phyloP scores from a whole-genome alignment of 1,140 invertebrate genomes.

The Drosophila funebris region DNA sequence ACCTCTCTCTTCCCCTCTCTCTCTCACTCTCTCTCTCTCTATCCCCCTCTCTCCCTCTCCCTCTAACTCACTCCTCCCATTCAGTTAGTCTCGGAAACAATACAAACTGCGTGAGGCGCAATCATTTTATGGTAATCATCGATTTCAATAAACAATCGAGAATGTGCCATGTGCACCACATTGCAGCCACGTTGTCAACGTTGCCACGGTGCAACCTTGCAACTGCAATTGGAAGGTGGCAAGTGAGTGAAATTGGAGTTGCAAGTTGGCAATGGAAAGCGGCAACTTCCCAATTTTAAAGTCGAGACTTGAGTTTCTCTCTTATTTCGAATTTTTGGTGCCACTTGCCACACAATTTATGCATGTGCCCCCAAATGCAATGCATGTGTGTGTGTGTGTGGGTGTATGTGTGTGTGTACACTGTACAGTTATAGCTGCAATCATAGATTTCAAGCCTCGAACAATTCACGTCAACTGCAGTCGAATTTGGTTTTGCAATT shows the following conservation, averaged over 20 bases:
- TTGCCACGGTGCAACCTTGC: neutral
- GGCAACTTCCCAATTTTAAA: slow-evolving; percentile 31
- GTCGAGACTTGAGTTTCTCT: neutral
- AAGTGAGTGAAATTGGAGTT: neutral
- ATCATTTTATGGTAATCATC: slow-evolving; percentile 77
- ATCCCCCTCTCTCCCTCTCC: neutral
- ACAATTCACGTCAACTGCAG: slow-evolving; percentile 79
- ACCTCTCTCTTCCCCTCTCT: neutral
- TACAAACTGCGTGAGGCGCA: slow-evolving; percentile 23
- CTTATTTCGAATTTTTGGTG: slow-evolving; percentile 5
- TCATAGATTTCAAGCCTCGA: slow-evolving; percentile 76
- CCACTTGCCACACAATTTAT: slow-evolving; percentile 10
- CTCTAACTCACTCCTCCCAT: neutral
- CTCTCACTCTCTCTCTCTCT: neutral
- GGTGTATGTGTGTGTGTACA: slow-evolving; percentile 22
- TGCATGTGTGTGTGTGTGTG: neutral
- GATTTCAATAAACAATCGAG: slow-evolving; percentile 68
- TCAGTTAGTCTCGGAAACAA: slow-evolving; percentile 2
- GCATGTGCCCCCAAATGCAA: neutral
- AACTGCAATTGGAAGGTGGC: neutral
- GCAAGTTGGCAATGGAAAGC: neutral
- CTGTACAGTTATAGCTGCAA: slow-evolving; percentile 73
- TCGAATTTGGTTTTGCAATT: slow-evolving; percentile 42
- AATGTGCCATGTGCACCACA: slow-evolving; percentile 63
- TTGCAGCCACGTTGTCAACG: neutral